Evolutionary conservation across 2,888 invertebrate species (phyloP).

Genomic region (Cheilosia scutellata): DNA sequence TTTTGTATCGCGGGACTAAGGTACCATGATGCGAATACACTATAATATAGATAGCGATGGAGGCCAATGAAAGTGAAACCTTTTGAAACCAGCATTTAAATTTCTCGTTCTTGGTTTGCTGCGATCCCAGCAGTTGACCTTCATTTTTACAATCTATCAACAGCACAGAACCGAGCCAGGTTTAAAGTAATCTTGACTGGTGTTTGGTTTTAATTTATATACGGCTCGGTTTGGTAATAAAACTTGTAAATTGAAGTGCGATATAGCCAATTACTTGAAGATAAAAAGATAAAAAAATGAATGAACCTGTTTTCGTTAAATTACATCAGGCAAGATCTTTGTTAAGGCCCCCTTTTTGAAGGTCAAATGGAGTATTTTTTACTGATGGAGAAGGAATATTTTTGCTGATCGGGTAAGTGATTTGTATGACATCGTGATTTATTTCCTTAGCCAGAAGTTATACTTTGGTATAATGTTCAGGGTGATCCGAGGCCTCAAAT

Average conservation of each 20-base stretch:
- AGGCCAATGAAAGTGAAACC: slow-evolving; percentile 66
- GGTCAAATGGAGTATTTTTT: slow-evolving; percentile 17
- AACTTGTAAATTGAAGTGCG: slow-evolving; percentile 26
- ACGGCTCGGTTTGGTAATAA: slow-evolving; percentile 27
- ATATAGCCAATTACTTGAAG: slow-evolving; percentile 14
- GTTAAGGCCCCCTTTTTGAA: slow-evolving; percentile 5
- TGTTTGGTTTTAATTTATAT: background rate
- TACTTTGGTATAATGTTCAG: too few species aligned
- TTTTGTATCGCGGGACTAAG: slow-evolving; percentile 12
- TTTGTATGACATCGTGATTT: too few species aligned
- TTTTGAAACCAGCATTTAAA: slow-evolving; percentile 13
- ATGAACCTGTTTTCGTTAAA: slow-evolving; percentile 14
- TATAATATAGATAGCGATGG: slow-evolving; percentile 11
- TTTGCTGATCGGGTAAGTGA: too few species aligned
- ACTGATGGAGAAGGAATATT: background rate
- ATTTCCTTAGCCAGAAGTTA: too few species aligned
- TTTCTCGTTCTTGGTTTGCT: slow-evolving; percentile 44
- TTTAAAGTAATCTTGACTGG: background rate
- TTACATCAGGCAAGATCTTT: background rate
- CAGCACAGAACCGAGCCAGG: background rate
- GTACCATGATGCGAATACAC: background rate
- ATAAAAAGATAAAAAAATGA: background rate
- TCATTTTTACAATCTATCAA: slow-evolving; percentile 57
- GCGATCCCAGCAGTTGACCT: slow-evolving; percentile 70
- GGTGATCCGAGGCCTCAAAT: too few species aligned